Percentiles rank a stretch among this genome's conserved stretches.
Evolutionary conservation across 1,140 invertebrate genomes (phyloP).

Genomic region (Aphaenogaster floridana): DNA sequence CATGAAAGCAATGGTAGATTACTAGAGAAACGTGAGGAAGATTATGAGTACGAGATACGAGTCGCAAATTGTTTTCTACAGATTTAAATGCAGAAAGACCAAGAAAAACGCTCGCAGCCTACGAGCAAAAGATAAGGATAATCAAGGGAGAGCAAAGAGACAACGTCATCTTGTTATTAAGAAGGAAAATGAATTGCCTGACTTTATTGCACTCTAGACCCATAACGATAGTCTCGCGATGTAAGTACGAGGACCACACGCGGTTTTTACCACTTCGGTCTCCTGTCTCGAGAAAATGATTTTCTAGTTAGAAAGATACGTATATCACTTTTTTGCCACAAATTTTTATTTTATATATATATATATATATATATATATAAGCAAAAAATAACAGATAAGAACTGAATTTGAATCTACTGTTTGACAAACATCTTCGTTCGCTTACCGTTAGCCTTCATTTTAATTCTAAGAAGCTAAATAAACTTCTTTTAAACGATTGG

Average conservation of each 20-base stretch:
- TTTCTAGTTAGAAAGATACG: background rate
- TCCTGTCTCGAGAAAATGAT: background rate
- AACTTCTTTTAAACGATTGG: background rate
- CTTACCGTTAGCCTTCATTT: background rate
- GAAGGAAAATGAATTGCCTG: slow-evolving; percentile 47
- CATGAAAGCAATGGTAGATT: slow-evolving; percentile 23
- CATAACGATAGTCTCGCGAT: slow-evolving; percentile 33
- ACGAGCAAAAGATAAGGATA: slow-evolving; percentile 23
- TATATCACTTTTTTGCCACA: background rate
- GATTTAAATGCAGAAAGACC: slow-evolving; percentile 69
- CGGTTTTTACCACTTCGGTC: slow-evolving; percentile 12
- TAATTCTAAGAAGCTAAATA: background rate
- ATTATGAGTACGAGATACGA: slow-evolving; percentile 42
- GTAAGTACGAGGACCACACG: slow-evolving; percentile 1
- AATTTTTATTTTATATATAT: background rate
- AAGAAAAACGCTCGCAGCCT: slow-evolving; percentile 47
- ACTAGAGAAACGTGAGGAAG: slow-evolving; percentile 4
- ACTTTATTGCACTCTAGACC: slow-evolving; percentile 72
- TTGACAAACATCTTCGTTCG: background rate
- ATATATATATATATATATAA: background rate
- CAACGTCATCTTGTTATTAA: slow-evolving; percentile 26
- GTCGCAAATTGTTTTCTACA: slow-evolving; percentile 50
- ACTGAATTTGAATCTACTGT: background rate
- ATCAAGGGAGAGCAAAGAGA: slow-evolving; percentile 45
- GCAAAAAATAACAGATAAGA: background rate